Base-by-base conservation (phyloP, 2,888 invertebrate species). In the Orchesellides sinensis region DNA sequence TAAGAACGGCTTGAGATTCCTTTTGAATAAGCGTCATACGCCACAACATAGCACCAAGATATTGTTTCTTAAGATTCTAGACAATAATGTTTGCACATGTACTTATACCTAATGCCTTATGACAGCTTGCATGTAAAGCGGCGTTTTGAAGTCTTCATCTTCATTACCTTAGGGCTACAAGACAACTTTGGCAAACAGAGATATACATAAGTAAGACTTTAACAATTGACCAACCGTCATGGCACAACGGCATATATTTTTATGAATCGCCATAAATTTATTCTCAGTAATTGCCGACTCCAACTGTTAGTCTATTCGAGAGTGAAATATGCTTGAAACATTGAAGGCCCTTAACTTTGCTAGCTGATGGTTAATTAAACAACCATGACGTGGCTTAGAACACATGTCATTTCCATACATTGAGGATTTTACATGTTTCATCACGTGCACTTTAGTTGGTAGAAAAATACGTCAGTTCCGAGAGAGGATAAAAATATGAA, bases 141-240 rank as follows among this genome's bases (percentile, higher is more conserved):
- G 59, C 68, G 77, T 59, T n/a, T 77, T 45, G n/a, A 77, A 68
- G 68, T 77, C 77, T 77, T 32, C 40, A 47, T 74, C 61, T 73
- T 47, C 61, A 49, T 61, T 54, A 52, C 65, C 65, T 35, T 12
- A 32, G 25, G 52, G 52, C 21, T 40, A 29, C 63, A 74, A 61
- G 32, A 73, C 49, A 49, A 35, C 35, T 6, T 52, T n/a, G n/a
- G n/a, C 10, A 49, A 23, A 52, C 14, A 23, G 17, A 25, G 65
- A 25, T 8, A 35, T 21, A 21, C 10, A 12, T n/a, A 45, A 61
- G 27, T 1, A 27, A 8, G 25, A 59, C 59, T 27, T 17, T 40
- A n/a, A 40, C 10, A 40, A 40, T 69, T 52, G 54, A 40, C 35
- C 69, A 69, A 69, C 69, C 27, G 27, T 27, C 25, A 27, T n/a